These are phyloP conservation scores for Eucidaris tribuloides DNA, from an alignment of 35 echinoderm and acorn worm genomes.

Conservation along the genomic window DNA sequence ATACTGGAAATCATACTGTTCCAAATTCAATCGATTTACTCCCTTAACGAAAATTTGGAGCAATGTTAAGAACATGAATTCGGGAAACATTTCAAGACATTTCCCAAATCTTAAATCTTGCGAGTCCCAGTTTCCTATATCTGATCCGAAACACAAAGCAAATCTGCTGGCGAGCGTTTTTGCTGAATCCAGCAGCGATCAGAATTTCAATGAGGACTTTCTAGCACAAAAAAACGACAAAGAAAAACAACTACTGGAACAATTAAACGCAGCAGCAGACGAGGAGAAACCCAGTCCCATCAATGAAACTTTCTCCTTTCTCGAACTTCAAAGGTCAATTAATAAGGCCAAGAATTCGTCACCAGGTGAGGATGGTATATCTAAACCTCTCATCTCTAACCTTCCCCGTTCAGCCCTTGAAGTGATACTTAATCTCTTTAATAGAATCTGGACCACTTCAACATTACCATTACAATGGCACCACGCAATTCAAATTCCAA, in stretches of 20 bases:
- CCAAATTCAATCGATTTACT: background rate
- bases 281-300: no score
- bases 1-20: background rate
- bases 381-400: background rate
- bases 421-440: background rate
- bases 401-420: background rate
- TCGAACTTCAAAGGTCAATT: no score
- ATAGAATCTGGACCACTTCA: background rate
- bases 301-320: no score
- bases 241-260: background rate
- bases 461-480: background rate
- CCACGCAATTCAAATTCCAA: background rate
- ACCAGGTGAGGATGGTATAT: background rate
- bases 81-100: no score
- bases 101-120: background rate
- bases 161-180: background rate
- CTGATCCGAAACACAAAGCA: background rate
- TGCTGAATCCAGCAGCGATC: no score
- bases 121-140: background rate
- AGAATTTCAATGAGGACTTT: background rate
- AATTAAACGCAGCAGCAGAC: background rate
- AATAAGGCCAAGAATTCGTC: background rate
- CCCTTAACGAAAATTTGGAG: background rate
- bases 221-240: background rate
- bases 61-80: background rate